phyloP scores from a whole-genome alignment of 2,113 vertebrate species.

The Dissostichus mawsoni region DNA sequence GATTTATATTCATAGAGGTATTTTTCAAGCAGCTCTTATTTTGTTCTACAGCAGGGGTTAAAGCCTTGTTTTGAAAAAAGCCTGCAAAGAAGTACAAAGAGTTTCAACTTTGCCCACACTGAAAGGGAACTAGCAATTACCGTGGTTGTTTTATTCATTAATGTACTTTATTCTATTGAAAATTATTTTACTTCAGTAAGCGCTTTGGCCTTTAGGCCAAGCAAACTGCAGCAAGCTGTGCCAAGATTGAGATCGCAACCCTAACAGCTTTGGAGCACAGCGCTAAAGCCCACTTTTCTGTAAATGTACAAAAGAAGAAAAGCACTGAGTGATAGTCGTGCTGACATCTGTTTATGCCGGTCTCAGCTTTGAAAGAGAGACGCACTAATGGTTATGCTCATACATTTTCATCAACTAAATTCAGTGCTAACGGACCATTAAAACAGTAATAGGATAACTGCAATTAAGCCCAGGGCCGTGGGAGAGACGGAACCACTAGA shows the following conservation, averaged over 20 bases:
- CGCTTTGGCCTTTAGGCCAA: conserved; percentile 51
- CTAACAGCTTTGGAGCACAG: conserved; percentile 36
- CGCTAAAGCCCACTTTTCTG: conserved; percentile 36
- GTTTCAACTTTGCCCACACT: conserved; percentile 35
- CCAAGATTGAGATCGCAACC: conserved; percentile 67
- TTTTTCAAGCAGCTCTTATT: conserved; percentile 47
- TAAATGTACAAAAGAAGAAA: conserved; percentile 27
- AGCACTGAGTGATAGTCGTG: conserved; percentile 16
- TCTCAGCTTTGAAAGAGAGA: conserved; percentile 31
- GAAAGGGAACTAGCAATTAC: conserved; percentile 43
- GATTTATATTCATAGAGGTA: conserved; percentile 68
- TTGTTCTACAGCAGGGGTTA: conserved; percentile 51
- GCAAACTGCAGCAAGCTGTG: conserved; percentile 51
- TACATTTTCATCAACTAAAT: conserved; percentile 64
- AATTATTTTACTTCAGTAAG: conserved; percentile 45
- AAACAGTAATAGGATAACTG: conserved; percentile 69
- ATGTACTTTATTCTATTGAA: conserved; percentile 52
- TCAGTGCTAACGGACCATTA: conserved; percentile 62
- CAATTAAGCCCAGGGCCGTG: conserved; percentile 58
- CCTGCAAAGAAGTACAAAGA: conserved; percentile 32
- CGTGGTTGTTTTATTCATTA: conserved; percentile 62
- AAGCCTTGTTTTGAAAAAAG: conserved; percentile 44
- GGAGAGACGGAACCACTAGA: conserved; percentile 41
- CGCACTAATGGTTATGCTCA: conserved; percentile 45
- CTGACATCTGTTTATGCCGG: conserved; percentile 50